Evolutionary conservation across 2,797 vertebrate species (phyloP), one percentile per base, ranked within the genome.

Genomic region (Knipowitschia caucasica): DNA sequence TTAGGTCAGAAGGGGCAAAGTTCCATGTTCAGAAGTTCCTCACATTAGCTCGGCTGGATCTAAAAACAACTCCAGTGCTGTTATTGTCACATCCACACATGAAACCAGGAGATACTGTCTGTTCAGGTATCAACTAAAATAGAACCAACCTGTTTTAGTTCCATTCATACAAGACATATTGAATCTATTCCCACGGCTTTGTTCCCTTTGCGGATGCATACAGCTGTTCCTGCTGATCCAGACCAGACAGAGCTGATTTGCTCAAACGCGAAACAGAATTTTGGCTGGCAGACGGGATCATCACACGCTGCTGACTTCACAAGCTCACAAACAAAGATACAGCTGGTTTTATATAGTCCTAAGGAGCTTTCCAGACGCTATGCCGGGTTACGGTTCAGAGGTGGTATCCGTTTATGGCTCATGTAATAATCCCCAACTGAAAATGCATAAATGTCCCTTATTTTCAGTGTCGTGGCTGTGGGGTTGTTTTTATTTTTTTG

Each of bases 381-480:
- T 12, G 30, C 51, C n/a, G 18, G 43, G 34, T 17, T 14, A 34
- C 14, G 10, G 24, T 47, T 58, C 31, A 40, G 50, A 51, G 35
- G 20, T 35, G 42, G 20, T 21, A 23, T 36, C 39, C 30, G 30
- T 62, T 62, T 57, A 60, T 34, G 59, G 17, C 56, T 52, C n/a
- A 18, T 18, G 45, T 45, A 64, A 53, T 62, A 65, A 53, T 62
- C 47, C 54, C 27, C n/a, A n/a, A 50, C 36, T 56, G 35, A 6
- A 59, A 65, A 56, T 56, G 31, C 34, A 17, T 20, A 46, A 56
- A 59, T 31, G 62, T 14, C 26, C n/a, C 39, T 50, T 46, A 47
- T 47, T 47, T n/a, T 46, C 23, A 20, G 7, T 50, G 36, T 36
- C 47, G 38, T 49, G 44, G 27, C 17, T 15, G 18, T 17, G 46